Evolutionary conservation across 2,888 invertebrate species (phyloP).

Genomic region (Drosophila setosimentum): DNA sequence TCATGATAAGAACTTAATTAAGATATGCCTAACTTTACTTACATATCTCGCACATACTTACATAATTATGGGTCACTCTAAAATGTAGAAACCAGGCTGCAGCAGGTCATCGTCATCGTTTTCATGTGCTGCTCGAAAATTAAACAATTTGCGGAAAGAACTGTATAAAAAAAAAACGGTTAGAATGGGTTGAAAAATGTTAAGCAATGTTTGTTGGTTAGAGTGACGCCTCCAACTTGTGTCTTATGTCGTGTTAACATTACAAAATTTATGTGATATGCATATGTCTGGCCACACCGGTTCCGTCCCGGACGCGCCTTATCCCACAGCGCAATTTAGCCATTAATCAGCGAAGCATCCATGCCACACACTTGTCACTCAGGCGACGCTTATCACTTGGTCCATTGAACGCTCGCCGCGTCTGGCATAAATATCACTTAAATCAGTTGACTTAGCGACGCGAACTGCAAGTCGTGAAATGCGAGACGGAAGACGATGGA

Average conservation of each 20-base stretch:
- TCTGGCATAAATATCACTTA: conserved; percentile 83
- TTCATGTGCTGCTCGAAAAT: conserved; percentile 55
- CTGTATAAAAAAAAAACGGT: conserved; percentile 9
- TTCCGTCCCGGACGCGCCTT: conserved; percentile 24
- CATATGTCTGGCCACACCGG: conserved; percentile 1
- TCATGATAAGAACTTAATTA: neutral
- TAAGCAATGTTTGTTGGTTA: conserved; percentile 14
- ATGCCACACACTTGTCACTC: conserved; percentile 79
- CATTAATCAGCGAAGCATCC: conserved; percentile 78
- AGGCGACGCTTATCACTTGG: conserved; percentile 73
- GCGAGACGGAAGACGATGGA: conserved; percentile 9
- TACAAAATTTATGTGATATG: conserved; percentile 79
- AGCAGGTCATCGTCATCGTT: conserved; percentile 68
- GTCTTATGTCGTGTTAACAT: conserved; percentile 79
- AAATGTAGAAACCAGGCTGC: conserved; percentile 21
- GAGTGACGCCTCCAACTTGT: conserved; percentile 63
- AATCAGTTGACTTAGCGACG: conserved; percentile 82
- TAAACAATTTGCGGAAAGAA: conserved; percentile 43
- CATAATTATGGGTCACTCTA: conserved; percentile 6
- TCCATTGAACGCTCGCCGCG: conserved; percentile 72
- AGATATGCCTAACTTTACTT: neutral
- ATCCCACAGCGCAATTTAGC: conserved; percentile 52
- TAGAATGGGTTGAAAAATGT: conserved; percentile 10
- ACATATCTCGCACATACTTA: conserved; percentile 22
- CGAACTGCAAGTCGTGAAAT: conserved; percentile 20